A percentile compares a stretch with the other conserved stretches of the same genome.
These are phyloP conservation scores for Zaprionus camerounensis DNA, from an alignment of 1,140 invertebrate genomes.

Conservation along the genomic window DNA sequence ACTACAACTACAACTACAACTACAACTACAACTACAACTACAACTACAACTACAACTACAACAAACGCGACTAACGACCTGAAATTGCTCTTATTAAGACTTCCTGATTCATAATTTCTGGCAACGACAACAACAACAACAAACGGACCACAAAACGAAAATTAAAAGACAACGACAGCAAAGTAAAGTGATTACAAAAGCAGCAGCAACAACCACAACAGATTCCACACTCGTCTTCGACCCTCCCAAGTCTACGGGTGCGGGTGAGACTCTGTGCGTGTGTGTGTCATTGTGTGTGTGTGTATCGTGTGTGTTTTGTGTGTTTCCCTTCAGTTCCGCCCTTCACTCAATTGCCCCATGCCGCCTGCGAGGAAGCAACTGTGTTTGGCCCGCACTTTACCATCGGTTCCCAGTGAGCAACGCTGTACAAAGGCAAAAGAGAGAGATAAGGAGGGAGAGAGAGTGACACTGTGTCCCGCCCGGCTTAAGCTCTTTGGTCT, in stretches of 20 bases:
- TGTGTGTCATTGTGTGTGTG: background rate
- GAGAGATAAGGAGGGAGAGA: background rate
- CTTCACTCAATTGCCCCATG: background rate
- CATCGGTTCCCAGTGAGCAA: background rate
- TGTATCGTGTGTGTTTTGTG: background rate
- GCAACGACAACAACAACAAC: conserved; percentile 26
- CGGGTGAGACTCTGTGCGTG: background rate
- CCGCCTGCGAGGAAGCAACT: background rate
- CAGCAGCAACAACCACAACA: conserved; percentile 14
- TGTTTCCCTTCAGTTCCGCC: background rate
- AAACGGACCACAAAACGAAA: conserved; percentile 19
- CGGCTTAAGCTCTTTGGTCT: background rate
- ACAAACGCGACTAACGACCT: conserved; percentile 71
- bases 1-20: conserved; percentile 1
- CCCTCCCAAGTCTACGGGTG: background rate
- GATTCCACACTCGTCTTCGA: background rate
- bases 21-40: conserved; percentile 1
- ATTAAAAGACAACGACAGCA: conserved; percentile 29
- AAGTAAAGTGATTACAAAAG: conserved; percentile 23
- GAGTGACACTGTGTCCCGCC: background rate
- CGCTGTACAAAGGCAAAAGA: too few relatives aligned
- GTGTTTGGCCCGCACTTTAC: conserved; percentile 2
- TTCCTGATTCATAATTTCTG: conserved; percentile 81
- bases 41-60: background rate
- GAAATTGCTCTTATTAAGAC: conserved; percentile 83